phyloP scores from a whole-genome alignment of 2,797 vertebrate genomes.

The Odontamblyopus lacepedii region DNA sequence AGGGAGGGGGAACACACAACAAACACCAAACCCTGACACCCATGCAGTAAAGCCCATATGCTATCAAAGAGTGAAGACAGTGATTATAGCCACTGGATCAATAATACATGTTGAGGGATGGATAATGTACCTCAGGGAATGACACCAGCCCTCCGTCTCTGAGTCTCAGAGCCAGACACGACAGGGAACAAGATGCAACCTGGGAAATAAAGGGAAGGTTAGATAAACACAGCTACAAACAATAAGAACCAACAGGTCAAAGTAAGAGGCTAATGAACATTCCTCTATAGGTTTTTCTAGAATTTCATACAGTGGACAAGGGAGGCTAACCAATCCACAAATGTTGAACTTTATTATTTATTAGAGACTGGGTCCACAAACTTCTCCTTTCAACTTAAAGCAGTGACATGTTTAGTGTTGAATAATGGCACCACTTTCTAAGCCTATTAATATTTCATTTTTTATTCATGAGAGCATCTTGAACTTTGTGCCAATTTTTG shows the following conservation, averaged over 20 bases:
- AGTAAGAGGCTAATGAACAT: constrained; percentile 3
- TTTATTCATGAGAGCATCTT: no score
- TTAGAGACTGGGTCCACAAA: no score
- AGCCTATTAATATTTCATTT: no score
- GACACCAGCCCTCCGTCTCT: constrained; percentile 46
- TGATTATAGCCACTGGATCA: constrained; percentile 78
- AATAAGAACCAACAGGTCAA: constrained; percentile 9
- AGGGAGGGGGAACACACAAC: no score
- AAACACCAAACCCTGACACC: no score
- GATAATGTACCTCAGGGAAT: constrained; percentile 80
- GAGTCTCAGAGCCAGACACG: constrained; percentile 47
- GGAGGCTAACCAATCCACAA: no score
- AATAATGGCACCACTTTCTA: no score
- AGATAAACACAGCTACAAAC: constrained; percentile 45
- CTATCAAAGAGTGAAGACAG: constrained; percentile 71
- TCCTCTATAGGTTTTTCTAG: constrained; percentile 22
- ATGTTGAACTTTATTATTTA: no score
- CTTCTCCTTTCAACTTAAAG: no score
- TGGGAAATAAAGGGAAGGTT: constrained; percentile 68
- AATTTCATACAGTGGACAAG: no score
- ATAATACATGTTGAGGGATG: constrained; percentile 81
- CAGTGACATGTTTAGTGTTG: no score
- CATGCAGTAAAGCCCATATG: constrained; percentile 59
- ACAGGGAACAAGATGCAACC: constrained; percentile 45
- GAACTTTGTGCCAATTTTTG: no score